Conservation (phyloP, 2,888 invertebrate genomes). For the Halocaridina rubra region DNA sequence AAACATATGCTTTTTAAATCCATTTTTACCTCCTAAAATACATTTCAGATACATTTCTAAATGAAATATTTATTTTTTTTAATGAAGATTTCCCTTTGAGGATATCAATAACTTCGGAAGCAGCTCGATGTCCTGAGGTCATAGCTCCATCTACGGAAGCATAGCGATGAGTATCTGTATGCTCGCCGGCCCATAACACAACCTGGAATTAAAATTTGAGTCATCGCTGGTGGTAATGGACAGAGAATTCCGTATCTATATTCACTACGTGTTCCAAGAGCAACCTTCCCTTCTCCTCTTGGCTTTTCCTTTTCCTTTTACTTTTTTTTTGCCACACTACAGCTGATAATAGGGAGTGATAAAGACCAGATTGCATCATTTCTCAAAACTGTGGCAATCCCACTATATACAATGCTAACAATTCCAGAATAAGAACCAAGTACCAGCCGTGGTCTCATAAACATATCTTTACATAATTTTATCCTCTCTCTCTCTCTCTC, state of each 20-base stretch:
- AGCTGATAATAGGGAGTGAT: no score
- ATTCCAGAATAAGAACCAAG: no score
- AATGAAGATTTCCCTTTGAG: background rate
- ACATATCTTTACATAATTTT: no score
- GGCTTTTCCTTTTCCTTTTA: background rate
- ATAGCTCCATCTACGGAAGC: conserved; percentile 79
- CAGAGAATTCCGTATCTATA: background rate
- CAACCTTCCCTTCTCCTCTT: background rate
- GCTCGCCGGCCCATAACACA: conserved; percentile 68
- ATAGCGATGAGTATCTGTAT: conserved; percentile 71
- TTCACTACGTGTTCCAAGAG: background rate
- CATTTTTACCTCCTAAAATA: background rate
- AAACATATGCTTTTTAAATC: no score
- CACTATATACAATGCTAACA: no score
- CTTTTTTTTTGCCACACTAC: no score
- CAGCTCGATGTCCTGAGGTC: conserved; percentile 79
- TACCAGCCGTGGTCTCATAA: no score
- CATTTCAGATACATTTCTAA: background rate
- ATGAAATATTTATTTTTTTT: background rate
- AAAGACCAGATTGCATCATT: no score
- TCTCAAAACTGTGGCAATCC: no score
- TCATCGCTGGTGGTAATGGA: no score
- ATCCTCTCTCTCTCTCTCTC: no score
- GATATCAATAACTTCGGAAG: conserved; percentile 66
- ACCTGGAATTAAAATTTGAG: conserved; percentile 32